phyloP scores from a whole-genome alignment of 2,113 vertebrate species.

The Furnarius figulus region DNA sequence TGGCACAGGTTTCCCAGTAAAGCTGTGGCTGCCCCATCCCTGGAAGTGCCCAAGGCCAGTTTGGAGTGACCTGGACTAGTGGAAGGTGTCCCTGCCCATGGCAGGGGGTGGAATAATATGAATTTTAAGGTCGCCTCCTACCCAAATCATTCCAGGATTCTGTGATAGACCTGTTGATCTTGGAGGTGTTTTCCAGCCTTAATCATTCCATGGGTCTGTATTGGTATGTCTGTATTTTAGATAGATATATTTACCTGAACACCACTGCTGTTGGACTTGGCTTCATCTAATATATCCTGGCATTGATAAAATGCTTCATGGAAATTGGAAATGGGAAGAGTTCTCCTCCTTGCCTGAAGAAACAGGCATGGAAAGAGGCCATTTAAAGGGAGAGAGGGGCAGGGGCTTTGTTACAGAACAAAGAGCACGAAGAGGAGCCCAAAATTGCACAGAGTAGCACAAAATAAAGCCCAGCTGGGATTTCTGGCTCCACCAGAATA shows the following conservation, averaged over 20 bases:
- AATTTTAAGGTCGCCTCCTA: neutral
- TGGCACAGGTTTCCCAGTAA: neutral
- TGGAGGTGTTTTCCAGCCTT: neutral
- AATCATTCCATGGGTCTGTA: neutral
- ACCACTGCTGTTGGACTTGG: neutral
- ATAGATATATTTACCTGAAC: neutral
- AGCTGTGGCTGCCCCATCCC: neutral
- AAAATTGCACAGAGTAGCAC: neutral
- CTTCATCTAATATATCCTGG: too few species aligned
- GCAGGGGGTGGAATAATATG: neutral
- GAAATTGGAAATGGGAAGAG: neutral
- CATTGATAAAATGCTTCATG: neutral
- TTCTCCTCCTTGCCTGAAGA: neutral
- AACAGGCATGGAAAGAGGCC: neutral
- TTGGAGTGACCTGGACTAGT: accelerated
- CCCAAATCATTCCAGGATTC: neutral
- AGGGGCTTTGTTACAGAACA: neutral
- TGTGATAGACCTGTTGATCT: too few species aligned
- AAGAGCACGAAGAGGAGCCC: neutral
- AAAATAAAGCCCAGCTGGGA: neutral
- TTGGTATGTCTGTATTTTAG: neutral
- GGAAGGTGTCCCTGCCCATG: neutral
- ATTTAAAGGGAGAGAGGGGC: neutral
- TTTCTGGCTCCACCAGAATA: neutral
- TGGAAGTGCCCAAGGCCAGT: neutral